Evolutionary conservation across 2,888 invertebrate species (phyloP).

Genomic region (Heliconius ismenius): DNA sequence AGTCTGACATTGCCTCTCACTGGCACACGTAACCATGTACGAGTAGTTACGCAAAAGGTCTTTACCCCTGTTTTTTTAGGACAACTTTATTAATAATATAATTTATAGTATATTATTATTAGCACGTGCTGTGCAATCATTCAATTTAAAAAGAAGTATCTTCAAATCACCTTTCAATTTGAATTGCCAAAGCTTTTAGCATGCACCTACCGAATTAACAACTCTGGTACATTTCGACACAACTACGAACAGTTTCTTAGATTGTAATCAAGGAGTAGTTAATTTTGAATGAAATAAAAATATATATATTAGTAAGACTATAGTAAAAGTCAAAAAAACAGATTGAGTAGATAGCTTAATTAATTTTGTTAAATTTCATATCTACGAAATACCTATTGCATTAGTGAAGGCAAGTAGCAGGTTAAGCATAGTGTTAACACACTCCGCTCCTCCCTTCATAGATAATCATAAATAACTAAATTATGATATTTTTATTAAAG

Average conservation of each 20-base stretch:
- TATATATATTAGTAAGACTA: not conserved
- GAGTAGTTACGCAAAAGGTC: constrained; percentile 75
- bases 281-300: not conserved
- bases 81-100: constrained; percentile 73
- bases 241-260: constrained; percentile 23
- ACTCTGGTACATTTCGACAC: constrained; percentile 55
- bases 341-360: not conserved
- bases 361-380: no score
- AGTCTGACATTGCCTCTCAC: constrained; percentile 81
- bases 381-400: no score
- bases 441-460: no score
- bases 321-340: not conserved
- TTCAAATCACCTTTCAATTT: constrained; percentile 60
- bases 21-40: constrained; percentile 63
- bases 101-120: constrained; percentile 61
- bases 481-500: no score
- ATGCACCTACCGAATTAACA: constrained; percentile 47
- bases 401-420: no score
- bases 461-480: no score
- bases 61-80: constrained; percentile 80
- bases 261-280: constrained; percentile 1
- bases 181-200: constrained; percentile 60
- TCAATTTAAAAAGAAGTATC: constrained; percentile 49
- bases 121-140: constrained; percentile 51
- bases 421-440: no score